phyloP scores from a whole-genome alignment of 2,888 invertebrate species.

The Limnephilus rhombicus region DNA sequence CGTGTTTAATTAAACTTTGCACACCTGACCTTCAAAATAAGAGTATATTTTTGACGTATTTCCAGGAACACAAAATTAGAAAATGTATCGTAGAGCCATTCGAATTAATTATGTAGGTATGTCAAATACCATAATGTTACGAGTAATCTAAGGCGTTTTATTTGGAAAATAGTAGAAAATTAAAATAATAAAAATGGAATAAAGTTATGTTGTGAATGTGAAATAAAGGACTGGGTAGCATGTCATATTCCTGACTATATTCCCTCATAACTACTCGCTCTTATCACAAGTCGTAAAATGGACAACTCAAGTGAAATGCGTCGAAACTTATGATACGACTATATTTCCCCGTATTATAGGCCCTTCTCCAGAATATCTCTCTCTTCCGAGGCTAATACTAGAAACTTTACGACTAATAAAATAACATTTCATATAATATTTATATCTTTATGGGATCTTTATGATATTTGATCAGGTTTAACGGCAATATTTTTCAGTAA shows the following conservation, averaged over 20 bases:
- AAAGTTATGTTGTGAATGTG: neutral
- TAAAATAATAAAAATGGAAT: neutral
- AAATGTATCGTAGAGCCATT: no score
- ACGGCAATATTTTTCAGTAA: constrained; percentile 13
- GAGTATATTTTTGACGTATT: no score
- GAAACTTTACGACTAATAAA: constrained; percentile 32
- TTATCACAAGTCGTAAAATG: constrained; percentile 23
- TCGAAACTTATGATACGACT: constrained; percentile 17
- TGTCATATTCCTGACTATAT: neutral
- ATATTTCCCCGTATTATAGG: neutral
- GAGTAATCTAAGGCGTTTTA: no score
- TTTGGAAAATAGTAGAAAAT: no score
- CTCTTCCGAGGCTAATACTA: constrained; percentile 7
- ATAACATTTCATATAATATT: constrained; percentile 35
- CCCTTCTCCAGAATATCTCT: constrained; percentile 2
- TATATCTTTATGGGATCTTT: constrained; percentile 35
- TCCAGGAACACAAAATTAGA: no score
- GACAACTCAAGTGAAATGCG: neutral
- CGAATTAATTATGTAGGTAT: no score
- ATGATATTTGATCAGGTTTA: constrained; percentile 25
- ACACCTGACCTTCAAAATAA: no score
- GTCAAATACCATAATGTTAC: no score
- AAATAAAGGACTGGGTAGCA: neutral
- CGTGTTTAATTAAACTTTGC: no score
- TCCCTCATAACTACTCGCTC: neutral